phyloP scores from a whole-genome alignment of 2,888 invertebrate species.

The Argyresthia goedartella region DNA sequence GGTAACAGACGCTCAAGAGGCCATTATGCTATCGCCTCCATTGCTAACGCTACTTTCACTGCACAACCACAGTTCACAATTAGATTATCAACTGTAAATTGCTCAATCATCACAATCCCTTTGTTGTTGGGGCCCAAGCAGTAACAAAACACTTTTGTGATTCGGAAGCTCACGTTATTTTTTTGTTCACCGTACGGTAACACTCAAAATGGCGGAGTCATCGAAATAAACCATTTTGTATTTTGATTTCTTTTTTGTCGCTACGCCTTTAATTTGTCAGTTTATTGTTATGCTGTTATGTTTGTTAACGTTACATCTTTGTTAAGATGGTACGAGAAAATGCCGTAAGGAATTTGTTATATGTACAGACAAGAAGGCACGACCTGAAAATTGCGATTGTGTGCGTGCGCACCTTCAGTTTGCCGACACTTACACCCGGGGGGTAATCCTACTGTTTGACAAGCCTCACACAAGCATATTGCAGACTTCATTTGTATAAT shows the following conservation, averaged over 20 bases:
- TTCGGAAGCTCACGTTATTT: slow-evolving; percentile 25
- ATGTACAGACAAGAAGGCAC: too few species aligned
- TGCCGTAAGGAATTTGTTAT: too few species aligned
- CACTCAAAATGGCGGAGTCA: slow-evolving; percentile 18
- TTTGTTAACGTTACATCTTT: too few species aligned
- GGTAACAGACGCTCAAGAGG: too few species aligned
- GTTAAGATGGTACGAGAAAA: too few species aligned
- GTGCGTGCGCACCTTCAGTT: too few species aligned
- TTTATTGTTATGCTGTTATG: neutral
- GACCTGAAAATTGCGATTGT: too few species aligned
- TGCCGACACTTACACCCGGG: too few species aligned
- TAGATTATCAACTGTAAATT: slow-evolving; percentile 41
- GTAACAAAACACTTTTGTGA: slow-evolving; percentile 28
- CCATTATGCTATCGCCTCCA: slow-evolving; percentile 8
- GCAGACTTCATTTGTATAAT: too few species aligned
- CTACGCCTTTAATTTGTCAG: neutral
- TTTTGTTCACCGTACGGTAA: slow-evolving; percentile 27
- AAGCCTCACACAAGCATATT: too few species aligned
- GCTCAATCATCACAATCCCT: slow-evolving; percentile 41
- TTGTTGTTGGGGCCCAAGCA: slow-evolving; percentile 31
- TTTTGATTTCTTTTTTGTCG: neutral
- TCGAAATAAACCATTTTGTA: slow-evolving; percentile 18
- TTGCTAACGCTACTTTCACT: slow-evolving; percentile 27
- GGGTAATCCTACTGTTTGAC: too few species aligned
- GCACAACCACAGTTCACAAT: slow-evolving; percentile 31